A percentile compares a stretch with the other conserved stretches of the same genome.
Evolutionary conservation across 1,140 invertebrate species (phyloP).

Genomic region (Acromyrmex heyeri): DNA sequence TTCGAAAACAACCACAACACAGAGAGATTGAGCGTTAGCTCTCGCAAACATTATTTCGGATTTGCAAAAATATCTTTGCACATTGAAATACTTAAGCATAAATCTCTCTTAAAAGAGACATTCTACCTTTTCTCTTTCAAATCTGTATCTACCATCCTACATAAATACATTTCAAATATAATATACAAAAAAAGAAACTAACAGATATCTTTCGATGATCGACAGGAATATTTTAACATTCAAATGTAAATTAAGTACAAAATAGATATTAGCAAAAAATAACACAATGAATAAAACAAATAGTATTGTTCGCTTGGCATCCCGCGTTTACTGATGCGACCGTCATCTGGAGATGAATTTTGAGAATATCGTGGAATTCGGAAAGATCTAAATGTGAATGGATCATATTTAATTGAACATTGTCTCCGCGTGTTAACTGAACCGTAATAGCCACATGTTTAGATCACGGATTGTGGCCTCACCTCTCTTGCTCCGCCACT

Average conservation of each 20-base stretch:
- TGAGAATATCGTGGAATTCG: no score
- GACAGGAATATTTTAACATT: neutral
- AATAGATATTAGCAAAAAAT: neutral
- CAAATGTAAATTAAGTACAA: neutral
- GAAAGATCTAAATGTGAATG: neutral
- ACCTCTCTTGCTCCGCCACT: slow-evolving; percentile 86
- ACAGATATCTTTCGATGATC: neutral
- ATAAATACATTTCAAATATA: neutral
- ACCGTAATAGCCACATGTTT: neutral
- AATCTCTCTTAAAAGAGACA: no score
- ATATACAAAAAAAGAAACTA: neutral
- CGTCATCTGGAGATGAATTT: neutral
- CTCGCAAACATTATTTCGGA: no score
- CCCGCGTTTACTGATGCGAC: neutral
- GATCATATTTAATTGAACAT: slow-evolving; percentile 11
- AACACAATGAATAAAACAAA: neutral
- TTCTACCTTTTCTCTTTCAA: no score
- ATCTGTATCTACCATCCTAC: no score
- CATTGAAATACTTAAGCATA: no score
- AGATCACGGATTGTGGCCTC: slow-evolving; percentile 54
- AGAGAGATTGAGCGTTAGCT: no score
- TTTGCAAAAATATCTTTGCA: no score
- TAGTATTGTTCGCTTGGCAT: neutral
- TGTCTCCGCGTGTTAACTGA: slow-evolving; percentile 1
- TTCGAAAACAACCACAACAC: no score